These are phyloP conservation scores for Xestoiulus laeticollis DNA, from an alignment of 2,888 invertebrate genomes.

Conservation along the genomic window DNA sequence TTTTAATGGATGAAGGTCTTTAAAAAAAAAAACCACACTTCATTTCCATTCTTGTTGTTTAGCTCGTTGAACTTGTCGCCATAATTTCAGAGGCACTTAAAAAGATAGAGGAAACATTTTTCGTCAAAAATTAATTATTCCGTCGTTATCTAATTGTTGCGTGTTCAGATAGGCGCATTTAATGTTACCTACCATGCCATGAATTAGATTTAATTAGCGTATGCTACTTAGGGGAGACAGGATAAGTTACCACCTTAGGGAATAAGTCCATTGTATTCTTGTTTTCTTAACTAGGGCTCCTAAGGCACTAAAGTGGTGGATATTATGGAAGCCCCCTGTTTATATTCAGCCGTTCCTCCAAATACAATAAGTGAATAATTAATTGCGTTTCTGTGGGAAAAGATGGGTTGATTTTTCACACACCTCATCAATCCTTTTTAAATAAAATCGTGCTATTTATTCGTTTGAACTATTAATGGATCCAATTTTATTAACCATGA, in stretches of 20 bases:
- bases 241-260: constrained; percentile 14
- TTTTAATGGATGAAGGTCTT: not conserved
- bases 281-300: not conserved
- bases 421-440: not conserved
- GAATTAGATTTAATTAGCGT: constrained; percentile 35
- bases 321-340: not conserved
- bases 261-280: not conserved
- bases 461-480: not conserved
- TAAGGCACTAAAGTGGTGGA: not conserved
- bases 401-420: not conserved
- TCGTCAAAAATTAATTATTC: constrained; percentile 36
- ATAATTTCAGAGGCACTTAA: constrained; percentile 9
- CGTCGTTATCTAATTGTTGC: constrained; percentile 30
- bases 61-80: constrained; percentile 16
- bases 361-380: not conserved
- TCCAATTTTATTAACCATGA: not conserved
- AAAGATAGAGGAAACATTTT: not conserved
- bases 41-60: not conserved
- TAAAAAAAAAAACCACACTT: not conserved
- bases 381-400: not conserved
- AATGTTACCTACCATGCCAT: constrained; percentile 27
- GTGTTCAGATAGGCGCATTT: constrained; percentile 25
- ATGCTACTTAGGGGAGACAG: not conserved
- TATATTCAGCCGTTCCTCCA: not conserved
- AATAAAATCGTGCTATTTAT: not conserved